phyloP scores from a whole-genome alignment of 2,797 vertebrate species.

The Neoniphon sammara region DNA sequence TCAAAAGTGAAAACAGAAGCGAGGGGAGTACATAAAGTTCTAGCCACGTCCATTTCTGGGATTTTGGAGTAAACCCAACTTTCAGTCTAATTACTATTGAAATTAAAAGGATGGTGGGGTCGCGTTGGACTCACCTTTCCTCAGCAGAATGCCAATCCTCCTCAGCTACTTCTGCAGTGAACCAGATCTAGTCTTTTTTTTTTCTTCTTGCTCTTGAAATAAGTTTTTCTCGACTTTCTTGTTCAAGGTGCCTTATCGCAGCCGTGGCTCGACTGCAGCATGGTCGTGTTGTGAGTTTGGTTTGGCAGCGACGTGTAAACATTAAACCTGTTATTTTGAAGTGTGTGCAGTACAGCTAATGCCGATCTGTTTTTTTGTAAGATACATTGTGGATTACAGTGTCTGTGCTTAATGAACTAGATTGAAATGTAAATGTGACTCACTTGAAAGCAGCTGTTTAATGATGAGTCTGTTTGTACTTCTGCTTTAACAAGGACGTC shows the following conservation, averaged over 20 bases:
- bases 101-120: not conserved
- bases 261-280: not conserved
- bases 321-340: slow-evolving; percentile 35
- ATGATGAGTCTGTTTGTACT: slow-evolving; percentile 67
- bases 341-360: not conserved
- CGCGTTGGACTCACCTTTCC: not conserved
- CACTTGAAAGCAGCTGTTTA: slow-evolving; percentile 74
- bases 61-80: not conserved
- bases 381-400: slow-evolving; percentile 54
- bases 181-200: not conserved
- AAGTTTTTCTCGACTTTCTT: slow-evolving; percentile 21
- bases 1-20: too few species aligned
- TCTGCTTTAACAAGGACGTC: slow-evolving; percentile 58
- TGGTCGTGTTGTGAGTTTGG: not conserved
- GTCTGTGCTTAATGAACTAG: slow-evolving; percentile 61
- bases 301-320: slow-evolving; percentile 15
- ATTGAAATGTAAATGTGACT: slow-evolving; percentile 72
- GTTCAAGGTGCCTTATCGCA: slow-evolving; percentile 53
- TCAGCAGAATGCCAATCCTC: not conserved
- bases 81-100: not conserved
- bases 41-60: not conserved
- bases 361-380: slow-evolving; percentile 8
- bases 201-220: slow-evolving; percentile 19
- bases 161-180: not conserved
- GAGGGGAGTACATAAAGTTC: too few species aligned